phyloP scores from a whole-genome alignment of 2,888 invertebrate genomes.

The Drosophila nr. perissopoda region DNA sequence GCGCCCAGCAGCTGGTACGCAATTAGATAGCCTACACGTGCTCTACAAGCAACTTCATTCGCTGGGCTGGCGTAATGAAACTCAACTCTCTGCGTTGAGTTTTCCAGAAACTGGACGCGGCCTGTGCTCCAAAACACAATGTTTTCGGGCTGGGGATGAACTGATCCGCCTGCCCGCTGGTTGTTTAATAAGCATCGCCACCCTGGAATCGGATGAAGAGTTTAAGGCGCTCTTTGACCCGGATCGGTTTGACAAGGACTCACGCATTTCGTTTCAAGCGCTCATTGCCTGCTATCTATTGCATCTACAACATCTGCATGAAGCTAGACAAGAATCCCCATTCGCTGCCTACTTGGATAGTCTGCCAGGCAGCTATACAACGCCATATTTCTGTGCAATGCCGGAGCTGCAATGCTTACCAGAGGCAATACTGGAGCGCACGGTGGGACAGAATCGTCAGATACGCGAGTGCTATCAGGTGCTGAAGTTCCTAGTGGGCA shows the following conservation, averaged over 20 bases:
- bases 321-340: slow-evolving; percentile 82
- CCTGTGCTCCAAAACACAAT: slow-evolving; percentile 86
- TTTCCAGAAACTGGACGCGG: slow-evolving; percentile 91
- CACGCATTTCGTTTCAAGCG: slow-evolving; percentile 88
- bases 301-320: slow-evolving; percentile 87
- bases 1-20: slow-evolving; percentile 19
- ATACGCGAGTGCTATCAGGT: slow-evolving; percentile 82
- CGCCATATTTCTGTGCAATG: slow-evolving; percentile 89
- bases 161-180: slow-evolving; percentile 87
- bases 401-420: slow-evolving; percentile 87
- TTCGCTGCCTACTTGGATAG: slow-evolving; percentile 89
- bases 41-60: slow-evolving; percentile 68
- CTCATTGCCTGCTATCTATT: slow-evolving; percentile 90
- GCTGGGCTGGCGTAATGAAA: slow-evolving; percentile 87
- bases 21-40: slow-evolving; percentile 38
- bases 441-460: slow-evolving; percentile 86
- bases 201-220: slow-evolving; percentile 86
- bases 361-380: slow-evolving; percentile 88
- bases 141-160: slow-evolving; percentile 86
- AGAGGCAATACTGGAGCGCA: slow-evolving; percentile 86
- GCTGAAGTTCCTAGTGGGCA: slow-evolving; percentile 51
- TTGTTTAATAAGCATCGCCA: slow-evolving; percentile 87
- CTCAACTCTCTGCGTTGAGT: slow-evolving; percentile 86
- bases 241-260: slow-evolving; percentile 66
- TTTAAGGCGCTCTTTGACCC: slow-evolving; percentile 86